Evolutionary conservation across 2,888 invertebrate species (phyloP).

Genomic region (Euphydryas editha): DNA sequence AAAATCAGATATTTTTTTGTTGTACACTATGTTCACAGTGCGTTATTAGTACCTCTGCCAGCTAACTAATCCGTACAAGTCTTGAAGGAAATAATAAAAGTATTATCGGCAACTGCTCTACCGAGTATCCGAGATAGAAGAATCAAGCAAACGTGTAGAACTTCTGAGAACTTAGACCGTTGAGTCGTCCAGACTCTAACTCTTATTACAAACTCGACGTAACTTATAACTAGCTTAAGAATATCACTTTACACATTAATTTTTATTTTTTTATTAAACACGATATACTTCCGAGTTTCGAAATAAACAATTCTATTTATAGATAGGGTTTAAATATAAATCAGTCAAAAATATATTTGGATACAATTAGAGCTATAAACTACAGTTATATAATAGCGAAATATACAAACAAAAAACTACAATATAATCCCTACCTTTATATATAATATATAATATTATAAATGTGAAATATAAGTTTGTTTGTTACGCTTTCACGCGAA

Average conservation of each 20-base stretch:
- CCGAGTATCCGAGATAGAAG: constrained; percentile 63
- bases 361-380: not conserved
- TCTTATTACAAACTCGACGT: constrained; percentile 72
- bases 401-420: too few relatives aligned
- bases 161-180: constrained; percentile 60
- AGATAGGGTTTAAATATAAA: not conserved
- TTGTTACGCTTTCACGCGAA: too few relatives aligned
- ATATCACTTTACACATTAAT: constrained; percentile 31
- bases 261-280: not conserved
- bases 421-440: too few relatives aligned
- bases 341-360: not conserved
- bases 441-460: too few relatives aligned
- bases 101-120: constrained; percentile 58
- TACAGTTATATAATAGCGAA: too few relatives aligned
- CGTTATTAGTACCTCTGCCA: constrained; percentile 31
- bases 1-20: too few relatives aligned
- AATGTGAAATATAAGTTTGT: too few relatives aligned
- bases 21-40: too few relatives aligned
- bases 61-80: constrained; percentile 57
- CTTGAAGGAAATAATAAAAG: constrained; percentile 73
- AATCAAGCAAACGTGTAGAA: constrained; percentile 70
- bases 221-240: constrained; percentile 61
- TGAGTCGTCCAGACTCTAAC: constrained; percentile 58
- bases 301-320: not conserved
- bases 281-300: not conserved